Base-by-base conservation (phyloP, 2,888 invertebrate species). In the Anodontia alba region DNA sequence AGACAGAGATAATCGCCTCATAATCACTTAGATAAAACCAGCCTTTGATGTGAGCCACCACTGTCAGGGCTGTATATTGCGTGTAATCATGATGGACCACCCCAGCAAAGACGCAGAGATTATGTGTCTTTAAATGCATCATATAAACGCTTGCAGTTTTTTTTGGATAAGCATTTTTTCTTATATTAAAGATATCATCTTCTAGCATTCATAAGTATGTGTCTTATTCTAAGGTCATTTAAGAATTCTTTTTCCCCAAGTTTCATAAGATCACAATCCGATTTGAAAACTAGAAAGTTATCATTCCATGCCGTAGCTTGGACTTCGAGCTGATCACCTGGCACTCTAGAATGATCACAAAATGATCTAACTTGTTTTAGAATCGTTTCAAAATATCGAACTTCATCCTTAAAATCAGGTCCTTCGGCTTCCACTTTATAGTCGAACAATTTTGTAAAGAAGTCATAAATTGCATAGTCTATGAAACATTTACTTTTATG, bases 391-490 rank as follows among this genome's bases (percentile, higher is more conserved):
- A 72, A 74, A 31, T 62, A 31, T 17, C 10, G 38, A 1, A 79
- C 79, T 66, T 79, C 79, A 1, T 67, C 62, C 23, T 23, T 23
- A n/a, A 62, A 33, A 1, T 17, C 12, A 12, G 31, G 12, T 1
- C 62, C 62, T 20, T 62, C 62, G 15, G 62, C 62, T 33, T 62
- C 8, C 3, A 62, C 62, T 33, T 62, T 62, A 62, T 62, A 31
- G 7, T 62, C 62, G 33, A 62, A 62, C 17, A 31, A 1, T 23
- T 62, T 62, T 15, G 62, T 17, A 62, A 62, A 62, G 62, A 15
- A 62, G 33, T 83, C 73, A 29, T 80, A 80, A n/a, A 83, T 54
- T 43, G 68, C 72, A 49, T 83, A 80, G 67, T 83, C 83, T 17
- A 83, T 42, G 36, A 69, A 77, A n/a, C 75, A 75, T 1, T 77